Conservation (phyloP, 2,888 invertebrate species). For the Hirtodrosophila alboralis region DNA sequence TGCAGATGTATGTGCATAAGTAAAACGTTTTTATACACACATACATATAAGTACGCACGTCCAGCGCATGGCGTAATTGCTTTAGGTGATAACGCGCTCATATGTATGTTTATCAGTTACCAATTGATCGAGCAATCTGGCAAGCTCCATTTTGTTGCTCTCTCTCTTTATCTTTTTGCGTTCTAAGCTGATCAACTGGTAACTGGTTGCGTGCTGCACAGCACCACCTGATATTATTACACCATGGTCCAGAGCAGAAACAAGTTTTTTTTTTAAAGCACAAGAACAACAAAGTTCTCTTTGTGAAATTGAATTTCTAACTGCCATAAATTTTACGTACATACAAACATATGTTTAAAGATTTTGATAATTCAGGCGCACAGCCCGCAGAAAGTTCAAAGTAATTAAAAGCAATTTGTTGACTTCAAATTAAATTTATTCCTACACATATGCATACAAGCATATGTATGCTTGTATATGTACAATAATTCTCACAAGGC, state of each 20-base stretch:
- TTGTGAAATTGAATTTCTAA: constrained; percentile 49
- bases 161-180: no score
- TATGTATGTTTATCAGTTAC: no score
- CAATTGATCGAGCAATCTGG: no score
- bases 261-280: constrained; percentile 51
- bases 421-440: constrained; percentile 7
- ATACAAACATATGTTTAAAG: constrained; percentile 5
- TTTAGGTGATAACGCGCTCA: no score
- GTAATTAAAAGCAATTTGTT: constrained; percentile 38
- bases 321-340: constrained; percentile 31
- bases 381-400: constrained; percentile 40
- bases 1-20: constrained; percentile 1
- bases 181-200: no score
- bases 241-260: constrained; percentile 27
- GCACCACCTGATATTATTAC: no score
- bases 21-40: constrained; percentile 18
- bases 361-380: no score
- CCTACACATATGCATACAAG: background rate
- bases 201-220: no score
- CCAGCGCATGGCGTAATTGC: background rate
- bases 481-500: constrained; percentile 13
- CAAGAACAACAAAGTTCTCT: constrained; percentile 28
- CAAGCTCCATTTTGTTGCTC: no score
- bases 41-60: constrained; percentile 18
- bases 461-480: constrained; percentile 1